Evolutionary conservation across 2,888 invertebrate genomes (phyloP).

Genomic region (Blomia tropicalis): DNA sequence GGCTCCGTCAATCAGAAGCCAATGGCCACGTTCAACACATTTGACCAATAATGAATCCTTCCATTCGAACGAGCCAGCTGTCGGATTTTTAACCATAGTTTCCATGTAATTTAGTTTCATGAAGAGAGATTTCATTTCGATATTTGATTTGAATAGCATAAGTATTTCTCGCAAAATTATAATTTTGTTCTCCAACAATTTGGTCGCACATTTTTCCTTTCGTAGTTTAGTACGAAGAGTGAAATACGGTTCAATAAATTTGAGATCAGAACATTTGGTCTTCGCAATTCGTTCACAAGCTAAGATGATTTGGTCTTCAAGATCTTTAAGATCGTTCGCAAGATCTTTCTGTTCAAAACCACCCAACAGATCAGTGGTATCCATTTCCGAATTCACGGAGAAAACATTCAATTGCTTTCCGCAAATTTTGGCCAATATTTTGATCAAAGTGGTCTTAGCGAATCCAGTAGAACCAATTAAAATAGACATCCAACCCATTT

Average conservation of each 20-base stretch:
- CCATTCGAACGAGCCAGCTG: constrained; percentile 74
- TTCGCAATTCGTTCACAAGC: background rate
- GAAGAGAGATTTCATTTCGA: background rate
- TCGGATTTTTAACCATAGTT: background rate
- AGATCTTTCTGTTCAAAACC: constrained; percentile 81
- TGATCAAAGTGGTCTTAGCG: constrained; percentile 64
- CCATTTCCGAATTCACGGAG: constrained; percentile 76
- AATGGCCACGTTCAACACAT: constrained; percentile 62
- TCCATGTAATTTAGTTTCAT: background rate
- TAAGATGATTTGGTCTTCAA: constrained; percentile 15
- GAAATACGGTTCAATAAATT: background rate
- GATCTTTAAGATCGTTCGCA: constrained; percentile 1
- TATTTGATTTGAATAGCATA: background rate
- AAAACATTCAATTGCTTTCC: constrained; percentile 57
- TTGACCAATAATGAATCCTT: constrained; percentile 71
- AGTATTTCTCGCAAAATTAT: constrained; percentile 1
- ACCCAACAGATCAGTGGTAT: constrained; percentile 82
- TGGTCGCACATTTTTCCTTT: background rate
- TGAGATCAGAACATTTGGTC: background rate
- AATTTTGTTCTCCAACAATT: background rate
- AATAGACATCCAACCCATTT: constrained; percentile 82
- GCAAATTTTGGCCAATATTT: constrained; percentile 54
- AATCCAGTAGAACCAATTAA: constrained; percentile 58
- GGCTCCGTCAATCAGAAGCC: constrained; percentile 75
- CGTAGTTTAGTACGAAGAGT: background rate